Evolutionary conservation across 2,797 vertebrate genomes (phyloP).

Genomic region (Salarias fasciatus): DNA sequence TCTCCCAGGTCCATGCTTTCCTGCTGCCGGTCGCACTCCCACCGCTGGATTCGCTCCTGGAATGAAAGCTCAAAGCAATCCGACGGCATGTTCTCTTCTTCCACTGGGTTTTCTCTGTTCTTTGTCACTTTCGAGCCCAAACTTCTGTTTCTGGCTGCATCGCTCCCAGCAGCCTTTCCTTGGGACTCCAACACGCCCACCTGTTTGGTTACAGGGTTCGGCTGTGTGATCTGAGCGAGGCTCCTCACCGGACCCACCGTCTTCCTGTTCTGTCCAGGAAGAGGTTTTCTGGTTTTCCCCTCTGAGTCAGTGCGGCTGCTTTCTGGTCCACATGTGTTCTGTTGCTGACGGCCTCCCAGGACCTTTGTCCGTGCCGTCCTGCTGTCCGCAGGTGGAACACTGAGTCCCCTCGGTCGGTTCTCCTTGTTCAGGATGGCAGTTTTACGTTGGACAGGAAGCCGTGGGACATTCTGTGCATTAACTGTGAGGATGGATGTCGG

Average conservation of each 20-base stretch:
- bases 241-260: conserved; percentile 1
- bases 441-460: conserved; percentile 85
- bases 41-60: conserved; percentile 85
- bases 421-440: conserved; percentile 83
- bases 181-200: background rate
- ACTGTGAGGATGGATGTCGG: conserved; percentile 65
- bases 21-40: conserved; percentile 85
- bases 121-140: background rate
- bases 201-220: conserved; percentile 69
- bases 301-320: conserved; percentile 1
- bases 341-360: conserved; percentile 75
- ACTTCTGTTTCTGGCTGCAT: background rate
- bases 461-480: conserved; percentile 53
- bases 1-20: conserved; percentile 93
- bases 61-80: conserved; percentile 89
- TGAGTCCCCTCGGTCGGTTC: conserved; percentile 55
- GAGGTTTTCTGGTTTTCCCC: conserved; percentile 10
- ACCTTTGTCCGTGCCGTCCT: conserved; percentile 63
- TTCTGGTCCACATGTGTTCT: conserved; percentile 57
- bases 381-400: conserved; percentile 31
- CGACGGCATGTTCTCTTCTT: conserved; percentile 35
- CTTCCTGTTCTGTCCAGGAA: background rate
- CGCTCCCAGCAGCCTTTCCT: background rate
- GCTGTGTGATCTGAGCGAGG: conserved; percentile 26
- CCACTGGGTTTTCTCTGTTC: background rate